phyloP scores from a whole-genome alignment of 2,113 vertebrate genomes.

The Dunckerocampus dactyliophorus region DNA sequence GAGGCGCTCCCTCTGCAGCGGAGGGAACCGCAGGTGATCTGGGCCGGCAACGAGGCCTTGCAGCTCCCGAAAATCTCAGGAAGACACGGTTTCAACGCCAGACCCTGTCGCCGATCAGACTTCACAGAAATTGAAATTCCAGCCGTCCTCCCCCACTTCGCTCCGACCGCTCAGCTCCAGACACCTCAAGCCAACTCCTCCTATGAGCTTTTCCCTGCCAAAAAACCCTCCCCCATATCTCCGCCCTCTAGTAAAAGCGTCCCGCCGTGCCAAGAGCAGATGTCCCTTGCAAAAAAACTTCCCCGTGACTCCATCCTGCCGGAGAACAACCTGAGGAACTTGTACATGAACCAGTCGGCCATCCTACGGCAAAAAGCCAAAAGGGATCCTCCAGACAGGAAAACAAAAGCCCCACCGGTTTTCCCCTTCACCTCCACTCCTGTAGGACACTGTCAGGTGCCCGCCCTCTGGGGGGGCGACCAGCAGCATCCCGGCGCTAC shows the following conservation, averaged over 20 bases:
- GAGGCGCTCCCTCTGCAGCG: constrained; percentile 34
- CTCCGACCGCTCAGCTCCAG: constrained; percentile 45
- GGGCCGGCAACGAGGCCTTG: constrained; percentile 65
- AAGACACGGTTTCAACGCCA: constrained; percentile 47
- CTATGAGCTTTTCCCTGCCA: constrained; percentile 76
- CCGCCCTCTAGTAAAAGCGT: constrained; percentile 38
- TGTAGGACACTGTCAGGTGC: constrained; percentile 21
- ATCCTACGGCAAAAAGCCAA: constrained; percentile 50
- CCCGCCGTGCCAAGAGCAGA: constrained; percentile 53
- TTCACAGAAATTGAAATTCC: constrained; percentile 81
- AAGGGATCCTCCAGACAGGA: constrained; percentile 50
- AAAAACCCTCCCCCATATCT: constrained; percentile 46
- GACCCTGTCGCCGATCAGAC: constrained; percentile 65
- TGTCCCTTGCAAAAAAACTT: constrained; percentile 38
- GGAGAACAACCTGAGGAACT: constrained; percentile 56
- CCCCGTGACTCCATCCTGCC: constrained; percentile 52
- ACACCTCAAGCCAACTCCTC: constrained; percentile 54
- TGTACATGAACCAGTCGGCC: constrained; percentile 63
- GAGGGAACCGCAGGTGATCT: constrained; percentile 62
- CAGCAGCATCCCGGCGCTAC: constrained; percentile 27
- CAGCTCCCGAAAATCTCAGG: constrained; percentile 69
- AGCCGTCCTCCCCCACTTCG: constrained; percentile 56
- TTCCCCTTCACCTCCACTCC: constrained; percentile 56
- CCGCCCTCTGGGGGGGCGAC: constrained; percentile 18
- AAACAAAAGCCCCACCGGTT: constrained; percentile 38